phyloP scores from a whole-genome alignment of 2,888 invertebrate species.

The Drosophila setosimentum region DNA sequence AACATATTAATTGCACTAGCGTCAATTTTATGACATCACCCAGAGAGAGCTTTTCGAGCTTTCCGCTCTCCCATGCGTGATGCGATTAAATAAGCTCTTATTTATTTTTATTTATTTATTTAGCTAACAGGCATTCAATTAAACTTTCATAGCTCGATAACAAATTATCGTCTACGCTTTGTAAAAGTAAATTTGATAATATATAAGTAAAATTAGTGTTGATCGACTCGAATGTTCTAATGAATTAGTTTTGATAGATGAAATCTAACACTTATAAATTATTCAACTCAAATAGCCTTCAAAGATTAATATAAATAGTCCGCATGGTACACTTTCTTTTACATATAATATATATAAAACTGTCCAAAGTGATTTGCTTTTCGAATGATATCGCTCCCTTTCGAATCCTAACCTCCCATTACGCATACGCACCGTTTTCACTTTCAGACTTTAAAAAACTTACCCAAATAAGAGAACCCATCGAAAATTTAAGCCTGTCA shows the following conservation, averaged over 20 bases:
- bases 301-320: not conserved
- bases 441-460: slow-evolving; percentile 42
- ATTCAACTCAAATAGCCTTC: no score
- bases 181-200: not conserved
- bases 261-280: not conserved
- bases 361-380: not conserved
- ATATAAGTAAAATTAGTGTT: not conserved
- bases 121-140: not conserved
- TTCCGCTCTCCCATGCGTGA: slow-evolving; percentile 36
- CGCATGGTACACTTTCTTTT: not conserved
- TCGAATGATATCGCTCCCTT: not conserved
- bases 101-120: not conserved
- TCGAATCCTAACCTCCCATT: slow-evolving; percentile 1
- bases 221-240: not conserved
- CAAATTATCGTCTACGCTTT: not conserved
- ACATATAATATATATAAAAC: not conserved
- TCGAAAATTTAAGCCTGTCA: slow-evolving; percentile 63
- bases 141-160: slow-evolving; percentile 1
- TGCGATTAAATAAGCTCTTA: slow-evolving; percentile 34
- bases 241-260: not conserved
- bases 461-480: slow-evolving; percentile 28
- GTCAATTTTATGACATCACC: slow-evolving; percentile 7
- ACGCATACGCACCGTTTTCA: slow-evolving; percentile 39
- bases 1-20: slow-evolving; percentile 22
- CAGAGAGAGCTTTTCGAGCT: slow-evolving; percentile 62